A percentile compares a stretch with the other conserved stretches of the same genome.
phyloP scores from a whole-genome alignment of 1,140 invertebrate species.

The Leptestheria dahalacensis region DNA sequence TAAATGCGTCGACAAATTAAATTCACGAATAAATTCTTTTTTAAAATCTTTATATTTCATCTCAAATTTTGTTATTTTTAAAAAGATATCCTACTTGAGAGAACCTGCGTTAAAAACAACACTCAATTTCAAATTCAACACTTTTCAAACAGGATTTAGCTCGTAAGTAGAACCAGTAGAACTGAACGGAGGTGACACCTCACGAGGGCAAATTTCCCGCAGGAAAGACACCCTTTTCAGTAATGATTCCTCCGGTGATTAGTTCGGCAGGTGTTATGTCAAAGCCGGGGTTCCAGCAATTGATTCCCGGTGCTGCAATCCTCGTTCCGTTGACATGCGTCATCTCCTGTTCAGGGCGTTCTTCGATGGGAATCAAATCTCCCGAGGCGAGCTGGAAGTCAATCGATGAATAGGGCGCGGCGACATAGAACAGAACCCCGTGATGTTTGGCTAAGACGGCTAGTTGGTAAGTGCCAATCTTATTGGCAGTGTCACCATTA shows the following conservation, averaged over 20 bases:
- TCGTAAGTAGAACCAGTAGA: no score
- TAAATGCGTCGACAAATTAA: constrained; percentile 68
- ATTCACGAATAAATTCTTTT: constrained; percentile 44
- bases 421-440: constrained; percentile 86
- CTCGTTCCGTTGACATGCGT: constrained; percentile 63
- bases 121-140: no score
- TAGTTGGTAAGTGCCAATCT: constrained; percentile 97
- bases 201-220: not conserved
- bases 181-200: no score
- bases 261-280: constrained; percentile 90
- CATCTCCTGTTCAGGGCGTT: constrained; percentile 77
- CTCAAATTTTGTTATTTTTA: no score
- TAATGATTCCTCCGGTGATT: constrained; percentile 87
- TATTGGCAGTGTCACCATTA: constrained; percentile 98
- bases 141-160: no score
- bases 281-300: constrained; percentile 97
- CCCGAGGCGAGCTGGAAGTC: constrained; percentile 66
- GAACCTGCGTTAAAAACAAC: no score
- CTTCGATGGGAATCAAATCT: constrained; percentile 81
- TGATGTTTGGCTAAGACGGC: constrained; percentile 84
- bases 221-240: constrained; percentile 71
- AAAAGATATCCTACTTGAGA: no score
- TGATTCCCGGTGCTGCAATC: constrained; percentile 74
- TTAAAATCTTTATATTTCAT: constrained; percentile 19
- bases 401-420: constrained; percentile 82